Evolutionary conservation across 2,797 vertebrate species (phyloP).

Genomic region (Neoniphon sammara): DNA sequence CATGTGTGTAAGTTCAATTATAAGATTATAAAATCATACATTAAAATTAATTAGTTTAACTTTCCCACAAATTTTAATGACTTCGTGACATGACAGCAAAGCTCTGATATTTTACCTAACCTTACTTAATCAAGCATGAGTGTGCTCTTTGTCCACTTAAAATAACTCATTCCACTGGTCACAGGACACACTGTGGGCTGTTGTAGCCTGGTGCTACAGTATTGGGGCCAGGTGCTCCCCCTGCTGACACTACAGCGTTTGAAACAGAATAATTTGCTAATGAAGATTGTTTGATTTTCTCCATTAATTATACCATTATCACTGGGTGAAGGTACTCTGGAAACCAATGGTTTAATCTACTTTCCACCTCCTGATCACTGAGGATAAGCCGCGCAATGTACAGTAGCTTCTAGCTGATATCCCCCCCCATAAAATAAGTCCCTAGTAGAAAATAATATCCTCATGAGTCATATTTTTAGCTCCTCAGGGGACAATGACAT

Average conservation of each 20-base stretch:
- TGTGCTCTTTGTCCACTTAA: conserved; percentile 48
- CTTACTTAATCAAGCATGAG: conserved; percentile 51
- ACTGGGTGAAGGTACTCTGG: conserved; percentile 46
- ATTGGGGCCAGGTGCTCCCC: conserved; percentile 63
- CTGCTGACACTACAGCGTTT: conserved; percentile 66
- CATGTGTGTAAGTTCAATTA: neutral
- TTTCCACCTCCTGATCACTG: conserved; percentile 5
- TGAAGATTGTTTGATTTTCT: conserved; percentile 45
- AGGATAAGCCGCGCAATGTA: conserved; percentile 5
- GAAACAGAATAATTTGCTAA: conserved; percentile 36
- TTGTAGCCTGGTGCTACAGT: conserved; percentile 14
- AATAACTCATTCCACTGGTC: conserved; percentile 64
- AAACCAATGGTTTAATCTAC: conserved; percentile 40
- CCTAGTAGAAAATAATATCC: conserved; percentile 69
- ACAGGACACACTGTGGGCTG: conserved; percentile 25
- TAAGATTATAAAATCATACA: neutral
- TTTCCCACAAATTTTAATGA: neutral
- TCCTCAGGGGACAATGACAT: conserved; percentile 74
- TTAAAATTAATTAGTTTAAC: neutral
- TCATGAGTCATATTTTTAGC: conserved; percentile 75
- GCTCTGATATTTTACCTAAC: conserved; percentile 32
- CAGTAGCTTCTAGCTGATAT: conserved; percentile 36
- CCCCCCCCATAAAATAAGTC: conserved; percentile 64
- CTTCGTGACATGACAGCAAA: neutral
- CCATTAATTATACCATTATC: conserved; percentile 55